These are phyloP conservation scores for Spodoptera frugiperda DNA, from an alignment of 1,140 invertebrate genomes.

Conservation along the genomic window DNA sequence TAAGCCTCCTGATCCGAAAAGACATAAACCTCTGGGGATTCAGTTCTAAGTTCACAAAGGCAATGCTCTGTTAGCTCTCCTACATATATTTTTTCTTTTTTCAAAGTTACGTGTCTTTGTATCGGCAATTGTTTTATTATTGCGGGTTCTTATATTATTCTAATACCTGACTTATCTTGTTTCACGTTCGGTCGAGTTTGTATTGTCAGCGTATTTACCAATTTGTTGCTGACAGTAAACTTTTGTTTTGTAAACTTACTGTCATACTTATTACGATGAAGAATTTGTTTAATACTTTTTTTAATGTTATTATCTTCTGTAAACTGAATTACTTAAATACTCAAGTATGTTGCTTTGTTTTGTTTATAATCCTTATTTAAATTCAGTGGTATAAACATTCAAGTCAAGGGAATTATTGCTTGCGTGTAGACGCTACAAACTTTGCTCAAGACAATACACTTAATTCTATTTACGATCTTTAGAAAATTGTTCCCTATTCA, in stretches of 20 bases:
- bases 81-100: conserved; percentile 40
- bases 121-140: conserved; percentile 40
- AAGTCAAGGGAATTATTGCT: conserved; percentile 8
- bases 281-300: too few species aligned
- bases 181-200: background rate
- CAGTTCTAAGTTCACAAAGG: conserved; percentile 82
- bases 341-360: conserved; percentile 3
- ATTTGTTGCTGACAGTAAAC: background rate
- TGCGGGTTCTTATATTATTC: conserved; percentile 11
- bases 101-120: conserved; percentile 28
- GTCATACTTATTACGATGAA: too few species aligned
- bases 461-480: conserved; percentile 20
- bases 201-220: background rate
- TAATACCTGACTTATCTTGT: background rate
- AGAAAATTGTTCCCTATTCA: conserved; percentile 27
- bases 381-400: conserved; percentile 18
- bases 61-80: conserved; percentile 61
- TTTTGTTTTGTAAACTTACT: background rate
- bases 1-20: conserved; percentile 84
- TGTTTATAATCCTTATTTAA: conserved; percentile 18
- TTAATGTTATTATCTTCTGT: too few species aligned
- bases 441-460: conserved; percentile 23
- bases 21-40: conserved; percentile 83
- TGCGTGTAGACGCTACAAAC: conserved; percentile 13
- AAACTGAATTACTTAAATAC: background rate